Evolutionary conservation across 1,140 invertebrate genomes (phyloP).

Genomic region (Zaprionus capensis): DNA sequence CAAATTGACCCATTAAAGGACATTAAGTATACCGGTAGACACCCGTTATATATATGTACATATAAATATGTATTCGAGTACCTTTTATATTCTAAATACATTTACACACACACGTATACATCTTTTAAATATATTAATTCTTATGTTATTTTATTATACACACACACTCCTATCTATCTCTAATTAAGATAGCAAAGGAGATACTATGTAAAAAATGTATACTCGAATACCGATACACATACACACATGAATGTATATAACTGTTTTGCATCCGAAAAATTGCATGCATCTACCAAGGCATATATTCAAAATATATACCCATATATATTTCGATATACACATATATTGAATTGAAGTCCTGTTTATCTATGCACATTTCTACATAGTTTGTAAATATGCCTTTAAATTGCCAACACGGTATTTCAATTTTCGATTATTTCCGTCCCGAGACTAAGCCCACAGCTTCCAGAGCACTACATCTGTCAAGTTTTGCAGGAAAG

Average conservation of each 20-base stretch:
- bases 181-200: conserved; percentile 14
- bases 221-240: conserved; percentile 37
- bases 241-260: conserved; percentile 29
- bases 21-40: background rate
- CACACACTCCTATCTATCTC: conserved; percentile 26
- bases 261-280: conserved; percentile 24
- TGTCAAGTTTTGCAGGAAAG: conserved; percentile 60
- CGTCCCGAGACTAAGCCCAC: conserved; percentile 57
- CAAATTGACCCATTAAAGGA: background rate
- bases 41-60: background rate
- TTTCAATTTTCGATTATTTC: conserved; percentile 55
- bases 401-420: conserved; percentile 17
- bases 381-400: conserved; percentile 6
- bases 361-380: conserved; percentile 23
- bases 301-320: conserved; percentile 17
- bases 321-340: conserved; percentile 14
- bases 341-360: conserved; percentile 23
- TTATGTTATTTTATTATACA: background rate
- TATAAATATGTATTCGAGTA: background rate
- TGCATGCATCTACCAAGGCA: background rate
- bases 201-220: conserved; percentile 8
- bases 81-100: background rate
- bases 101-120: background rate
- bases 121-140: background rate
- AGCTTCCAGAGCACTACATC: conserved; percentile 61